These are phyloP conservation scores for Phallusia fumigata DNA, from an alignment of 23 tunicate species.

Conservation along the genomic window DNA sequence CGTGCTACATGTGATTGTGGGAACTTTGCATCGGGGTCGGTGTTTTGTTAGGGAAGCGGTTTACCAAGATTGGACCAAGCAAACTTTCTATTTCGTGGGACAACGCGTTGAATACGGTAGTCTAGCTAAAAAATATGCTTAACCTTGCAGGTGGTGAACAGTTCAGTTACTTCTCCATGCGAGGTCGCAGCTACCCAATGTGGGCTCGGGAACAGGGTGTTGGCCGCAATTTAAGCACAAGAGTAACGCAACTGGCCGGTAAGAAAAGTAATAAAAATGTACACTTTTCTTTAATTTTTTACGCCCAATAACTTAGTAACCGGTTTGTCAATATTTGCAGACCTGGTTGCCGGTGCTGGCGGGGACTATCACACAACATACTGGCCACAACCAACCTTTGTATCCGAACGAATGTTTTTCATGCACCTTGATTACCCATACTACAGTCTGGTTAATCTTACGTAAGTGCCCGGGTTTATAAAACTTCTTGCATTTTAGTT, in stretches of 20 bases:
- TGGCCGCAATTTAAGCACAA: slow-evolving; percentile 69
- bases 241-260: slow-evolving; percentile 79
- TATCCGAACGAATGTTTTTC: slow-evolving; percentile 72
- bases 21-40: too few species aligned
- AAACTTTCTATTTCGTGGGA: too few species aligned
- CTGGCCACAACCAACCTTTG: slow-evolving; percentile 99
- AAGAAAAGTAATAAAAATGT: neutral
- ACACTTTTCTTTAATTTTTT: neutral
- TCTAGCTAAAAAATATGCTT: neutral
- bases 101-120: too few species aligned
- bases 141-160: slow-evolving; percentile 83
- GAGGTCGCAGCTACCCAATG: slow-evolving; percentile 87
- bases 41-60: too few species aligned
- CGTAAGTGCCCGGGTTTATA: slow-evolving; percentile 20
- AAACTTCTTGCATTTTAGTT: neutral
- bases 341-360: slow-evolving; percentile 63
- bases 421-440: slow-evolving; percentile 57
- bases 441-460: slow-evolving; percentile 81
- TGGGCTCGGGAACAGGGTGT: slow-evolving; percentile 98
- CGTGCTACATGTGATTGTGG: too few species aligned
- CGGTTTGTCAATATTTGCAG: slow-evolving; percentile 22
- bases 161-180: slow-evolving; percentile 77
- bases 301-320: neutral
- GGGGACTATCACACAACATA: slow-evolving; percentile 99
- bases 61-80: neutral